Evolutionary conservation across 2,888 invertebrate species (phyloP).

Genomic region (Iselma pallidipennis): DNA sequence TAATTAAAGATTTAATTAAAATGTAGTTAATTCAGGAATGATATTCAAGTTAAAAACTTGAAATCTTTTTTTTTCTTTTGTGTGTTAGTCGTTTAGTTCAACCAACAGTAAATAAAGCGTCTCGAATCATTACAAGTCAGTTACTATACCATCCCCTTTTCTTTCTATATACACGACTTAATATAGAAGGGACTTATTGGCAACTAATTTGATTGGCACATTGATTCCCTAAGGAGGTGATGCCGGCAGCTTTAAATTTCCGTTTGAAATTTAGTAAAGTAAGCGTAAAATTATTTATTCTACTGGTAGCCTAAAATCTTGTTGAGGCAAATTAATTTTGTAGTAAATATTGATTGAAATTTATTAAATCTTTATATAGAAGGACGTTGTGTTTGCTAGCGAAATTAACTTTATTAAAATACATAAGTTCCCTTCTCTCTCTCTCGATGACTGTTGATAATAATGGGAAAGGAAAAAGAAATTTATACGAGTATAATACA

Average conservation of each 20-base stretch:
- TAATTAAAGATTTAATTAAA: conserved; percentile 45
- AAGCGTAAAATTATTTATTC: conserved; percentile 35
- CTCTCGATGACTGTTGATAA: neutral
- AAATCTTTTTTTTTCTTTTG: neutral
- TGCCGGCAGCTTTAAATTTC: conserved; percentile 27
- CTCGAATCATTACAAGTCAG: neutral
- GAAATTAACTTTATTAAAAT: neutral
- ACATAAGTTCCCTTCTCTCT: neutral
- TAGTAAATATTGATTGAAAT: conserved; percentile 30
- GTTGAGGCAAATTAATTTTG: conserved; percentile 30
- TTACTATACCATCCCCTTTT: too few species aligned
- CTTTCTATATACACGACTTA: conserved; percentile 7
- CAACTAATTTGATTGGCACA: conserved; percentile 46
- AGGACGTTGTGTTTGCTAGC: neutral
- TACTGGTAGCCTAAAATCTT: conserved; percentile 17
- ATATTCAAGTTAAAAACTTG: too few species aligned
- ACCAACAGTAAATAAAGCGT: neutral
- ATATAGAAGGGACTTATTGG: conserved; percentile 41
- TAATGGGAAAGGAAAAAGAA: too few species aligned
- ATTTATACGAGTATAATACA: too few species aligned
- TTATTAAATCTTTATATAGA: conserved; percentile 13
- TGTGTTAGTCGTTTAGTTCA: neutral
- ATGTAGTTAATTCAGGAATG: conserved; percentile 37
- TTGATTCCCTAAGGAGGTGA: conserved; percentile 38
- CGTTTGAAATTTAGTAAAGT: conserved; percentile 33